Conservation (phyloP, 2,797 vertebrate genomes). For the Ptychobarbus kaznakovi region DNA sequence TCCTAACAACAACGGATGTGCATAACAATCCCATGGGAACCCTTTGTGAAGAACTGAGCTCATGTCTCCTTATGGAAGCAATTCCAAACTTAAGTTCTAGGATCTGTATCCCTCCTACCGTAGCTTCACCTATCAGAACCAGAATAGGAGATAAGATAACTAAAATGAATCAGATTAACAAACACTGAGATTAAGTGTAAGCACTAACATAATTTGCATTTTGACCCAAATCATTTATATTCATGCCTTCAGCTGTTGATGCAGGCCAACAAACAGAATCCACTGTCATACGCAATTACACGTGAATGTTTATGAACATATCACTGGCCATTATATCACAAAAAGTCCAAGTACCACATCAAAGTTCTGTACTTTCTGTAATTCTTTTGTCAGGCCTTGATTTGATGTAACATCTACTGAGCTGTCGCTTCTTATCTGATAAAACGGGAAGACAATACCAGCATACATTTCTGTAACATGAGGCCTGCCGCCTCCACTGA, state of each 20-base stretch:
- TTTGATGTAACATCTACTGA: background rate
- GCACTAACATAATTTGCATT: slow-evolving; percentile 1
- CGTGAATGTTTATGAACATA: background rate
- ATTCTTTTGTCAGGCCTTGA: background rate
- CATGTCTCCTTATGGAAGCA: slow-evolving; percentile 5
- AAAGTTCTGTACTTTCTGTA: background rate
- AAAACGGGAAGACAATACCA: slow-evolving; percentile 9
- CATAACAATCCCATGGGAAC: slow-evolving; percentile 19
- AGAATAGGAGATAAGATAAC: background rate
- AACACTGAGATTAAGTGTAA: background rate
- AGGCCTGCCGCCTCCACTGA: slow-evolving; percentile 12
- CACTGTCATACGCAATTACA: slow-evolving; percentile 1
- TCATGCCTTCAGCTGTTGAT: background rate
- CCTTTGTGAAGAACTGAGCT: background rate
- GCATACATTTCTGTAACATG: slow-evolving; percentile 29
- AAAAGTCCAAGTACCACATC: background rate
- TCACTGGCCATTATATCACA: slow-evolving; percentile 5
- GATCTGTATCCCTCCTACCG: background rate
- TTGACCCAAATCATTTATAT: background rate
- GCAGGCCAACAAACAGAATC: background rate
- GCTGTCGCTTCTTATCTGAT: background rate
- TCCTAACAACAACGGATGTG: slow-evolving; percentile 32
- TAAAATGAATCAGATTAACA: slow-evolving; percentile 2
- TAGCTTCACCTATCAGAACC: background rate
- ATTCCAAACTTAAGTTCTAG: background rate